Evolutionary conservation across 2,113 vertebrate genomes (phyloP).

Genomic region (Poeciliopsis occidentalis): DNA sequence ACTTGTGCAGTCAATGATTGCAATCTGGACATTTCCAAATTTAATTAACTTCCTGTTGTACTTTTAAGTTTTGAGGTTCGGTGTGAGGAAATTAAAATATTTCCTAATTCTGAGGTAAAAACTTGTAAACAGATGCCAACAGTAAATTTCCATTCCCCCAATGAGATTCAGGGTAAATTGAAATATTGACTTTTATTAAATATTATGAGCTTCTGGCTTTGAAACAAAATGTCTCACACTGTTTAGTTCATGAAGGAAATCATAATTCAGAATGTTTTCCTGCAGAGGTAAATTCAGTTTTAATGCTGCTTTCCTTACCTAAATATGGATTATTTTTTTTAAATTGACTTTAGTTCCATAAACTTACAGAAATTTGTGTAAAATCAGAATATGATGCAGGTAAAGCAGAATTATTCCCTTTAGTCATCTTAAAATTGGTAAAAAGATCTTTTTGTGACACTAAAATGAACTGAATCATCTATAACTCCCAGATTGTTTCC

Average conservation of each 20-base stretch:
- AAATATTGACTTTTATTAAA: neutral
- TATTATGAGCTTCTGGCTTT: neutral
- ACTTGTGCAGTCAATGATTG: constrained; percentile 74
- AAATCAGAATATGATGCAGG: too few relatives aligned
- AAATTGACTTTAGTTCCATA: too few relatives aligned
- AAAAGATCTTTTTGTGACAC: too few relatives aligned
- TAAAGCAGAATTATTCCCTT: too few relatives aligned
- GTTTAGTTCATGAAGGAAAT: neutral
- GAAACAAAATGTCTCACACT: neutral
- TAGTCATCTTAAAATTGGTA: too few relatives aligned
- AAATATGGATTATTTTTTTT: too few relatives aligned
- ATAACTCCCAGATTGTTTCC: too few relatives aligned
- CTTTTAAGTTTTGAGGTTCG: constrained; percentile 51
- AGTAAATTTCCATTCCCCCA: constrained; percentile 31
- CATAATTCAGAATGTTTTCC: neutral
- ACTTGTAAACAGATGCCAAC: constrained; percentile 43
- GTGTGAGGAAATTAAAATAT: constrained; percentile 53
- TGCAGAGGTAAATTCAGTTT: neutral
- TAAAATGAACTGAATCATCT: too few relatives aligned
- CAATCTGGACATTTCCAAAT: constrained; percentile 73
- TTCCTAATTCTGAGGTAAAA: constrained; percentile 59
- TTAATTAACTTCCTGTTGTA: constrained; percentile 71
- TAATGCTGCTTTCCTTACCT: too few relatives aligned
- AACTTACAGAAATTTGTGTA: too few relatives aligned
- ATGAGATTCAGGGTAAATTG: neutral